These are phyloP conservation scores for Athalia circularis DNA, from an alignment of 2,888 invertebrate species.

Conservation along the genomic window DNA sequence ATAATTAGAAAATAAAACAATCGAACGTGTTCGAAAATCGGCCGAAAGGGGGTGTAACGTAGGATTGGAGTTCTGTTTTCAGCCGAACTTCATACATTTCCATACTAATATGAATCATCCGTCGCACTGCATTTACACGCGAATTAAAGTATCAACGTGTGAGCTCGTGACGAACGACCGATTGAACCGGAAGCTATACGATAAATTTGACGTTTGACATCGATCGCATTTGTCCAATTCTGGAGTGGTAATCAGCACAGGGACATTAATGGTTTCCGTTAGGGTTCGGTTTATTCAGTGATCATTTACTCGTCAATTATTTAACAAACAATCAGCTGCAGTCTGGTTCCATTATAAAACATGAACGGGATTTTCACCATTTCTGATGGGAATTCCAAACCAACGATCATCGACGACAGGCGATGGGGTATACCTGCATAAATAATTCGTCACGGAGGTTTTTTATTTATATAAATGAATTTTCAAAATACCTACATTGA, in stretches of 20 bases:
- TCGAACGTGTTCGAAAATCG: neutral
- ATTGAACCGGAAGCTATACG: neutral
- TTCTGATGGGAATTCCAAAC: neutral
- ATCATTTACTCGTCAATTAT: neutral
- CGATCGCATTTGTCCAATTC: neutral
- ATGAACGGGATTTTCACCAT: neutral
- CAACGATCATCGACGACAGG: neutral
- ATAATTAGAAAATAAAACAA: neutral
- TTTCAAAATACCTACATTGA: neutral
- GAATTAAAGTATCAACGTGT: constrained; percentile 21
- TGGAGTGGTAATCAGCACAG: constrained; percentile 1
- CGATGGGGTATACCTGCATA: neutral
- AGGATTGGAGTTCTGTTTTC: no score
- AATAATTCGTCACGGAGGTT: neutral
- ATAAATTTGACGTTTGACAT: constrained; percentile 34
- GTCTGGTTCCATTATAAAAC: constrained; percentile 8
- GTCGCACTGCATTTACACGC: constrained; percentile 20
- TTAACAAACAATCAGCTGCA: neutral
- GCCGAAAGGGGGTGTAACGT: no score
- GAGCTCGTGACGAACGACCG: constrained; percentile 9
- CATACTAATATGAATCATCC: constrained; percentile 26
- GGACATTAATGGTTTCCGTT: neutral
- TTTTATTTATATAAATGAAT: neutral
- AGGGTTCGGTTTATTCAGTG: neutral
- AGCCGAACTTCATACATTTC: neutral